phyloP scores from a whole-genome alignment of 2,797 vertebrate genomes.

The Mus caroli region DNA sequence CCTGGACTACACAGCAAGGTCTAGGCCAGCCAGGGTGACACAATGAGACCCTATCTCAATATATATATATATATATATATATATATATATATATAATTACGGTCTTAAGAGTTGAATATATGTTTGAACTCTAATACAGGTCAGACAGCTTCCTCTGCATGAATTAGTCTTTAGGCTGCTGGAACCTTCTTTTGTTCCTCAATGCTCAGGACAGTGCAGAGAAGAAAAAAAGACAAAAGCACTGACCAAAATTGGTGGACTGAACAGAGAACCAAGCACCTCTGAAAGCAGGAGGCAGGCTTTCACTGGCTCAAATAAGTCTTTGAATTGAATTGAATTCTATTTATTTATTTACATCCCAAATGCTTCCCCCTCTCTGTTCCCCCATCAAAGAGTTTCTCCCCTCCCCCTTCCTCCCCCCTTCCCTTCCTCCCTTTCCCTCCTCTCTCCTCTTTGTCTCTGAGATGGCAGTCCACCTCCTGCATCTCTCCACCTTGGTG shows the following conservation, averaged over 20 bases:
- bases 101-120: background rate
- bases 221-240: background rate
- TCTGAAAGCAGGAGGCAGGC: background rate
- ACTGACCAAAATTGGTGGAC: background rate
- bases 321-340: background rate
- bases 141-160: background rate
- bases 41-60: background rate
- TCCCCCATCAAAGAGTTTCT: background rate
- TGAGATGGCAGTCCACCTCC: background rate
- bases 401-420: background rate
- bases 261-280: background rate
- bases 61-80: too few species aligned
- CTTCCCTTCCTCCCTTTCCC: background rate
- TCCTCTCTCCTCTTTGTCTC: background rate
- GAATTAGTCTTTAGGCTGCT: background rate
- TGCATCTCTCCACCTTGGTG: background rate
- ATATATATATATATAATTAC: background rate
- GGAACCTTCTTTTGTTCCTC: background rate
- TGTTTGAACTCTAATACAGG: background rate
- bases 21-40: background rate
- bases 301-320: background rate
- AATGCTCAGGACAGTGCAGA: background rate
- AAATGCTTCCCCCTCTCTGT: background rate
- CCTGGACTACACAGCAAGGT: background rate
- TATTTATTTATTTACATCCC: background rate